A percentile compares a stretch with the other conserved stretches of the same genome.
phyloP scores from a whole-genome alignment of 2,797 vertebrate species.

The Anas georgica region DNA sequence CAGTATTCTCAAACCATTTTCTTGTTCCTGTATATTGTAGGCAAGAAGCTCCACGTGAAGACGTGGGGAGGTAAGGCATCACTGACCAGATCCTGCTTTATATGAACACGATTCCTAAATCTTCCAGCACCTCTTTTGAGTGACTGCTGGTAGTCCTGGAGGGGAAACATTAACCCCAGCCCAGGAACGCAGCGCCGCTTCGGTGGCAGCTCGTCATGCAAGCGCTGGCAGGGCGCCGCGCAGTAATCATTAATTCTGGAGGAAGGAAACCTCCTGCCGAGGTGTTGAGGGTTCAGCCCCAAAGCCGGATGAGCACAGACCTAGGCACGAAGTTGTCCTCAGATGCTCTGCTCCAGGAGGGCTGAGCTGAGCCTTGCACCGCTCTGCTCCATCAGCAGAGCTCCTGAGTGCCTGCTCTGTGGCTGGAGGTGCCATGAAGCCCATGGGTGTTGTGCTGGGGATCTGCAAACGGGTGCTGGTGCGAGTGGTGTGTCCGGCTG shows the following conservation, averaged over 20 bases:
- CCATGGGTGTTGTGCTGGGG: background rate
- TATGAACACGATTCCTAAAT: rapidly evolving
- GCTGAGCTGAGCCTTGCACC: background rate
- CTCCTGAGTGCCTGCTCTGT: rapidly evolving
- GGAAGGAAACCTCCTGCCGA: background rate
- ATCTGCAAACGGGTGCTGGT: background rate
- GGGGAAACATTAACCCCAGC: constrained; percentile 42
- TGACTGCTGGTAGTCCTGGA: background rate
- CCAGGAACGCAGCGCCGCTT: background rate
- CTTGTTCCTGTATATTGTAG: constrained; percentile 84
- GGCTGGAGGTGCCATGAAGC: background rate
- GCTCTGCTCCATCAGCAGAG: background rate
- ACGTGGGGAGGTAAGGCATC: constrained; percentile 86
- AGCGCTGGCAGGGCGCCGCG: background rate
- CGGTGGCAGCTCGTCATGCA: background rate
- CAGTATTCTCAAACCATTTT: constrained; percentile 81
- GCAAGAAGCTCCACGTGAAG: constrained; percentile 82
- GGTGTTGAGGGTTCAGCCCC: background rate
- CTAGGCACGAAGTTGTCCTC: background rate
- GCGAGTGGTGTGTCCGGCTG: background rate
- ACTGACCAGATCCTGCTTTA: background rate
- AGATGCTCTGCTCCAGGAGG: rapidly evolving
- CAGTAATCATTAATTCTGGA: constrained; percentile 3
- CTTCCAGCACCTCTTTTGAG: background rate
- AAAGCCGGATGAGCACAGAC: rapidly evolving